These are phyloP conservation scores for Synodontis membranacea DNA, from an alignment of 2,113 vertebrate genomes.

Conservation along the genomic window DNA sequence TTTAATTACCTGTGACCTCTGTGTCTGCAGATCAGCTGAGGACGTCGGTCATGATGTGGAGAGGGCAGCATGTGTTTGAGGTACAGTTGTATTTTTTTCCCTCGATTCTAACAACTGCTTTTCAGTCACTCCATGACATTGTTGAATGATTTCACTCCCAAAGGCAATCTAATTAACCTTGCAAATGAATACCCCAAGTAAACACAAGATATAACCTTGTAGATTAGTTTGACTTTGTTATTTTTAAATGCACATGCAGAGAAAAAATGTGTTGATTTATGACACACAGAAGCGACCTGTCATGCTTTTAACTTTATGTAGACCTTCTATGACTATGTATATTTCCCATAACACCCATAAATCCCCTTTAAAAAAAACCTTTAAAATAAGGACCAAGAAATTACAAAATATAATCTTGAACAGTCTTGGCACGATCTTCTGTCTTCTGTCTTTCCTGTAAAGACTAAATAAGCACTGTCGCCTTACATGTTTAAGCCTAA, in stretches of 20 bases:
- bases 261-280: slow-evolving; percentile 7
- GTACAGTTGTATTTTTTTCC: slow-evolving; percentile 11
- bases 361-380: background rate
- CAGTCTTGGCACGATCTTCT: background rate
- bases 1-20: slow-evolving; percentile 43
- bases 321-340: background rate
- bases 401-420: background rate
- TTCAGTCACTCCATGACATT: background rate
- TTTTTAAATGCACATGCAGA: background rate
- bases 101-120: background rate
- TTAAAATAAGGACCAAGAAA: background rate
- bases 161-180: slow-evolving; percentile 6
- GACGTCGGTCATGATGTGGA: background rate
- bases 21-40: slow-evolving; percentile 43
- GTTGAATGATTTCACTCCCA: background rate
- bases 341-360: background rate
- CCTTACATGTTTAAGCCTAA: background rate
- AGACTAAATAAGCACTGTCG: background rate
- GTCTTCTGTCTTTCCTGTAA: background rate
- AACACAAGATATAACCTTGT: background rate
- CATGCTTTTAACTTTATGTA: background rate
- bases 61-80: slow-evolving; percentile 28
- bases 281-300: background rate
- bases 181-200: background rate
- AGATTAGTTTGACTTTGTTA: background rate